phyloP scores from a whole-genome alignment of 2,113 vertebrate genomes.

The Ammospiza nelsoni region DNA sequence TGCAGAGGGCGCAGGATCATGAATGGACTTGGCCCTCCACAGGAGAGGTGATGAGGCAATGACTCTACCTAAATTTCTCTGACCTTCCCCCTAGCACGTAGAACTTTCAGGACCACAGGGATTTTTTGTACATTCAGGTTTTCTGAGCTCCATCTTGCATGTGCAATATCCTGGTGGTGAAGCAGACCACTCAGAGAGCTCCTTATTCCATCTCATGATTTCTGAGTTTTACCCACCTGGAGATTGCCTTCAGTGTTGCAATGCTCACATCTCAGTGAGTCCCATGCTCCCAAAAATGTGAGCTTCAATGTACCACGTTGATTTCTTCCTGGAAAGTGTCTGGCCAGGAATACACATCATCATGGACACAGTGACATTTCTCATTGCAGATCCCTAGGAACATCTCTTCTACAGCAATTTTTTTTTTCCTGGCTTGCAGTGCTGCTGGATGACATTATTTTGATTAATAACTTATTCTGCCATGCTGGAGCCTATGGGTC shows the following conservation, averaged over 20 bases:
- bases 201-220: neutral
- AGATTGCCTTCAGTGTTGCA: neutral
- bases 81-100: neutral
- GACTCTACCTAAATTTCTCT: neutral
- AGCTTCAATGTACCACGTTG: neutral
- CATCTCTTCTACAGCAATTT: neutral
- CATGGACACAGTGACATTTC: neutral
- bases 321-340: neutral
- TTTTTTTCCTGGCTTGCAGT: neutral
- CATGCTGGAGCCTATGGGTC: neutral
- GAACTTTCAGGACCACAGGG: neutral
- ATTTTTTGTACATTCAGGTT: fast-evolving
- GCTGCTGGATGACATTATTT: neutral
- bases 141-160: neutral
- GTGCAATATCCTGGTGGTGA: neutral
- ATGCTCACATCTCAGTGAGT: neutral
- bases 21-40: fast-evolving
- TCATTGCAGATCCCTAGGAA: neutral
- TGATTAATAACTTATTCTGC: slow-evolving; percentile 4
- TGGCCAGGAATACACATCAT: neutral
- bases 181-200: neutral
- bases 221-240: neutral
- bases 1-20: neutral
- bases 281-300: neutral
- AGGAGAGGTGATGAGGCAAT: neutral